phyloP scores from a whole-genome alignment of 2,888 invertebrate genomes.

The Acrobasis suavella region DNA sequence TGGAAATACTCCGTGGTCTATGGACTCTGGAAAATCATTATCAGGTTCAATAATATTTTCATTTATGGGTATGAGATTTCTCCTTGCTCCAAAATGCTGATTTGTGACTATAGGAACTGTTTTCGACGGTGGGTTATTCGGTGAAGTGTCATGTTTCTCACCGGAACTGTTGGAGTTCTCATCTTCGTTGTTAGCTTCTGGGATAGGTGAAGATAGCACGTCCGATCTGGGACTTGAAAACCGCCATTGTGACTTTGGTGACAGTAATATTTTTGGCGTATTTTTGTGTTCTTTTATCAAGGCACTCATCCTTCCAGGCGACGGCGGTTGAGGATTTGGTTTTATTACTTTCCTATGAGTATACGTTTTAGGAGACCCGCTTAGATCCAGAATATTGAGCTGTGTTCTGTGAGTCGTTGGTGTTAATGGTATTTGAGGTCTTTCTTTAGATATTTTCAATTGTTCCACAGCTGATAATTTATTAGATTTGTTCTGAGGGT shows the following conservation, averaged over 20 bases:
- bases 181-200: constrained; percentile 91
- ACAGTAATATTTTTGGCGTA: constrained; percentile 85
- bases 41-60: constrained; percentile 60
- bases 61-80: constrained; percentile 71
- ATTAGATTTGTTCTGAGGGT: constrained; percentile 80
- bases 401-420: constrained; percentile 67
- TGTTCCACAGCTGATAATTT: constrained; percentile 91
- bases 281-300: constrained; percentile 79
- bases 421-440: constrained; percentile 55
- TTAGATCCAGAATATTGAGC: constrained; percentile 86
- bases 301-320: constrained; percentile 79
- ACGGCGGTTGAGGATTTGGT: constrained; percentile 73
- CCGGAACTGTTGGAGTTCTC: constrained; percentile 85
- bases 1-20: constrained; percentile 74
- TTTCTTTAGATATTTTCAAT: constrained; percentile 86
- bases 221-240: constrained; percentile 90
- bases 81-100: constrained; percentile 75
- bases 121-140: constrained; percentile 62
- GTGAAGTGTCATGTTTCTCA: constrained; percentile 73
- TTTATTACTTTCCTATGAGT: constrained; percentile 84
- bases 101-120: constrained; percentile 75
- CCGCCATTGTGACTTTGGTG: constrained; percentile 88
- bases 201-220: constrained; percentile 92
- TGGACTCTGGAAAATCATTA: constrained; percentile 48
- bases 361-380: constrained; percentile 87